A percentile compares a stretch with the other conserved stretches of the same genome.
These are phyloP conservation scores for Terrapene triunguis DNA, from an alignment of 2,113 vertebrate species.

Conservation along the genomic window DNA sequence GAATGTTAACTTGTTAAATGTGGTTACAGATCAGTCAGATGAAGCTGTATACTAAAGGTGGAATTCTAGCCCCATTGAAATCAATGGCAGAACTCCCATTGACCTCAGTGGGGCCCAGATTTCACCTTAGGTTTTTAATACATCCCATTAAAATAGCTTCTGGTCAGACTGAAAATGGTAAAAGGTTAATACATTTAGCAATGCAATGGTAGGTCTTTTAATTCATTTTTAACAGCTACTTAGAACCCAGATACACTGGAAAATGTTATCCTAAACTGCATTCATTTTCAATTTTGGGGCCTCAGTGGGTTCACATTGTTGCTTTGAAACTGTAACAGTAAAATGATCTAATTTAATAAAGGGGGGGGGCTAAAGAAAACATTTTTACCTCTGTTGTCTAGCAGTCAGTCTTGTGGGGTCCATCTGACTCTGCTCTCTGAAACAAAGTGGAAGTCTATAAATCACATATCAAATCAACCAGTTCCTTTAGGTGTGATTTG, in stretches of 20 bases:
- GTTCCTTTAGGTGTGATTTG: neutral
- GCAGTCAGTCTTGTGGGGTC: accelerated
- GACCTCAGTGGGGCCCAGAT: neutral
- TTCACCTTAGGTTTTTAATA: neutral
- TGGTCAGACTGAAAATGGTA: neutral
- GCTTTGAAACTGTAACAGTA: accelerated
- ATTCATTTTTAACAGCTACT: neutral
- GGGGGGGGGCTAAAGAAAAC: accelerated
- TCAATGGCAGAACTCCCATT: neutral
- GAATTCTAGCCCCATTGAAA: neutral
- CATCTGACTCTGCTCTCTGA: accelerated
- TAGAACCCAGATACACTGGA: neutral
- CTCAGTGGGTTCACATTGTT: accelerated
- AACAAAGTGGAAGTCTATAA: accelerated
- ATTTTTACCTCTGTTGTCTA: accelerated
- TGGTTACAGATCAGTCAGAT: neutral
- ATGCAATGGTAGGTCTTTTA: accelerated
- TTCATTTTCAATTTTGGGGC: neutral
- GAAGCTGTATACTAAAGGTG: accelerated
- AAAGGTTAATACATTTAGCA: accelerated
- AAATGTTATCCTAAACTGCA: too few species aligned
- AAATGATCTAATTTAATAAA: accelerated
- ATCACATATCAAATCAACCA: accelerated
- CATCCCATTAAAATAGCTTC: neutral
- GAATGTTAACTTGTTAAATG: neutral